Base-by-base conservation (phyloP, 2,113 vertebrate species). In the Alethe diademata region DNA sequence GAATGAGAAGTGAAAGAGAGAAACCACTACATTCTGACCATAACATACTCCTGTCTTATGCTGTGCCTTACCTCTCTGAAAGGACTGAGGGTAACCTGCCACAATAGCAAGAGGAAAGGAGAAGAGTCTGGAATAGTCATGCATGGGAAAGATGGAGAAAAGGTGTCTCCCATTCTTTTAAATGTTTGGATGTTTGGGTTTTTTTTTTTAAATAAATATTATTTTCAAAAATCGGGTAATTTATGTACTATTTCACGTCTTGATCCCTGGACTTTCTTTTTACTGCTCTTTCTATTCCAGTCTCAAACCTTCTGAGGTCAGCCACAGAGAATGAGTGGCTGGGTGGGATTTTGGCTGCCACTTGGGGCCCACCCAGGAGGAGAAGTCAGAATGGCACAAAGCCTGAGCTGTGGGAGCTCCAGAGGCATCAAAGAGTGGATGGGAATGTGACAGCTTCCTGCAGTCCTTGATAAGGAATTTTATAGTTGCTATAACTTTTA, bases 21-120 rank as follows among this genome's bases (percentile, higher is more conserved):
- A 78, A 85, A 60, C 15, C 0, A 0, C 43, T 14, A 4, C 0
- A 1, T 45, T n/a, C 14, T 50, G 43, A 80, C 16, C 31, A 9
- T 14, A 33, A 11, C 19, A 24, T 9, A 6, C 7, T 75, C 14
- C 26, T 53, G 14, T 38, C 19, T 57, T 43, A 7, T 20, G 8
- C 10, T 54, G 8, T 35, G 22, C 15, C 5, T 11, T 4, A 1
- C 4, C 9, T 60, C 7, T 3, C 33, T 50, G 19, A 65, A 85
- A 26, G 9, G 19, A 31, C 35, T 69, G 38, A 64, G 33, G 2
- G 1, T 31, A 45, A 20, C 2, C 33, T 84, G 38, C 6, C 38
- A 42, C 0, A 6, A 8, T 3, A 20, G 58, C 18, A 87, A 50
- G 35, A 43, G 17, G 19, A 48, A 50, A 40, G 10, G 28, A 84